phyloP scores from a whole-genome alignment of 2,888 invertebrate genomes.

The Leptinotarsa rubiginosa region DNA sequence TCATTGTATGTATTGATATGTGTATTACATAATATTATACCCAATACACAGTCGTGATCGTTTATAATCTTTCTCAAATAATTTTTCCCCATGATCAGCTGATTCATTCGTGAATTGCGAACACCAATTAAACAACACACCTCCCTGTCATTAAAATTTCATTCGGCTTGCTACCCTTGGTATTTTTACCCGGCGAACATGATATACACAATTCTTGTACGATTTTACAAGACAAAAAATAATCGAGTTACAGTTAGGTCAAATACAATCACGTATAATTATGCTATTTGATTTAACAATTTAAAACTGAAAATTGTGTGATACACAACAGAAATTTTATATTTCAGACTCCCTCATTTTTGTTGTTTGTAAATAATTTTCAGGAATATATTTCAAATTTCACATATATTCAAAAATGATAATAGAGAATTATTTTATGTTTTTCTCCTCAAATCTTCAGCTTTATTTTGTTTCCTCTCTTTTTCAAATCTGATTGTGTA shows the following conservation, averaged over 20 bases:
- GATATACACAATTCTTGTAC: not conserved
- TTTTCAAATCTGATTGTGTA: too few relatives aligned
- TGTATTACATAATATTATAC: not conserved
- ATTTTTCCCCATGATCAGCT: not conserved
- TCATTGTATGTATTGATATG: not conserved
- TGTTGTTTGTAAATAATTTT: too few relatives aligned
- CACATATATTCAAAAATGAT: too few relatives aligned
- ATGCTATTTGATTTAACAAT: not conserved
- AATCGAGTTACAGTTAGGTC: conserved; percentile 1
- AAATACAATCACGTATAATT: not conserved
- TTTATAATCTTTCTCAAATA: not conserved
- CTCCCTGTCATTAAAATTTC: not conserved
- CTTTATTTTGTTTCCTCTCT: too few relatives aligned
- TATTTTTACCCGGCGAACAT: not conserved
- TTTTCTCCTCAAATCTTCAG: too few relatives aligned
- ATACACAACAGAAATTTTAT: too few relatives aligned
- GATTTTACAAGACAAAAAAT: conserved; percentile 12
- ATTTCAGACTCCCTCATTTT: too few relatives aligned
- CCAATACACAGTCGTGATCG: not conserved
- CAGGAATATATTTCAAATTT: too few relatives aligned
- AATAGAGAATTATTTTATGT: too few relatives aligned
- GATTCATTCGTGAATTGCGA: conserved; percentile 14
- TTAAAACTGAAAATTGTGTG: not conserved
- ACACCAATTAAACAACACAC: conserved; percentile 15
- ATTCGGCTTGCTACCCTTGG: conserved; percentile 13